Percentiles rank a stretch among this genome's conserved stretches.
These are phyloP conservation scores for Felis chaus DNA, from an alignment of 2,113 vertebrate species.

Conservation along the genomic window DNA sequence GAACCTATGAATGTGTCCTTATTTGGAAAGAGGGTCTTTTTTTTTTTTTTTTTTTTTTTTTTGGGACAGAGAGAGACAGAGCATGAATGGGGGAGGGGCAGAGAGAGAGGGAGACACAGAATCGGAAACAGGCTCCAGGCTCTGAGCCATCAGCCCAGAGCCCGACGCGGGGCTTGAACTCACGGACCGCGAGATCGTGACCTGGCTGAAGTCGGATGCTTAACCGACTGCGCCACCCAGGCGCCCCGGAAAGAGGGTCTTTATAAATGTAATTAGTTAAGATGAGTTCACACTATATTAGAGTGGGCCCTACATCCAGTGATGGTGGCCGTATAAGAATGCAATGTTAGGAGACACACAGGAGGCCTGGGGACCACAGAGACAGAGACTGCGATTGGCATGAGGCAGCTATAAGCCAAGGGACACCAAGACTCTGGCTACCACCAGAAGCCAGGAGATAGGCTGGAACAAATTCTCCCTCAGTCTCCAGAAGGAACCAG, in stretches of 20 bases:
- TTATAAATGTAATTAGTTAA: background rate
- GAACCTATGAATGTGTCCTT: background rate
- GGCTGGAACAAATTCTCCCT: background rate
- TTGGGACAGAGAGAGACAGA: no score
- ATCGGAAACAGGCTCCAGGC: no score
- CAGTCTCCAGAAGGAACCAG: background rate
- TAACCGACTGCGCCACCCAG: no score
- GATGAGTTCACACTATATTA: background rate
- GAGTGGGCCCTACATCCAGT: background rate
- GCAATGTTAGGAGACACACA: background rate
- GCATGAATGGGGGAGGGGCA: no score
- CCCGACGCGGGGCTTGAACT: no score
- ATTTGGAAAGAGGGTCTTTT: background rate
- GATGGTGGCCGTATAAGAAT: background rate
- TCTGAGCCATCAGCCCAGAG: no score
- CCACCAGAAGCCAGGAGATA: background rate
- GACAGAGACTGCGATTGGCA: background rate
- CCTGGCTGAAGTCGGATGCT: no score
- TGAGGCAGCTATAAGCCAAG: background rate
- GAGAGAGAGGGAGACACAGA: no score
- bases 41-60: no score
- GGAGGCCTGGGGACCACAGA: background rate
- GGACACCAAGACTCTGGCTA: background rate
- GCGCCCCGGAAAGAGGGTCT: background rate
- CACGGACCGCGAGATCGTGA: no score